These are phyloP conservation scores for Bathynomus jamesi DNA, from an alignment of 1,140 invertebrate genomes.

Conservation along the genomic window DNA sequence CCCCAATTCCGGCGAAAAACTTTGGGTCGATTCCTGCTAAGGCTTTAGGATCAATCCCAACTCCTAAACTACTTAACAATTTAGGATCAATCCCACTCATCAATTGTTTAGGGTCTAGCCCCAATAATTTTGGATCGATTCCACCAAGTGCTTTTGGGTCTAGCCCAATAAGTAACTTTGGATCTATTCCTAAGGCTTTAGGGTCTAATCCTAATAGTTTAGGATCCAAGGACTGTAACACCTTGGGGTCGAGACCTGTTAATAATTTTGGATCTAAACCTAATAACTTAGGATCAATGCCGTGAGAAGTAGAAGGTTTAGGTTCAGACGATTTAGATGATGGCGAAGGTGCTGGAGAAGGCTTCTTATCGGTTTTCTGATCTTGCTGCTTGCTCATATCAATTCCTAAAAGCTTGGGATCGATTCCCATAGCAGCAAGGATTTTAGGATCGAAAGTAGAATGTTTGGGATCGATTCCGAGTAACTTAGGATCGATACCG, in stretches of 20 bases:
- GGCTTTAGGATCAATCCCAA: slow-evolving; percentile 16
- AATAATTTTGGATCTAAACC: slow-evolving; percentile 34
- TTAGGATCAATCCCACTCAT: slow-evolving; percentile 35
- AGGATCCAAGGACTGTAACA: slow-evolving; percentile 33
- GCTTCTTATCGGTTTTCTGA: slow-evolving; percentile 14
- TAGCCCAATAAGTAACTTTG: slow-evolving; percentile 26
- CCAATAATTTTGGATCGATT: slow-evolving; percentile 34
- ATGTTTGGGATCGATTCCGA: slow-evolving; percentile 37
- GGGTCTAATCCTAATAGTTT: slow-evolving; percentile 37
- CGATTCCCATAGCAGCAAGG: slow-evolving; percentile 30
- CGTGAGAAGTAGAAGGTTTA: slow-evolving; percentile 29
- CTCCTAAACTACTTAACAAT: slow-evolving; percentile 24
- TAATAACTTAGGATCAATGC: slow-evolving; percentile 36
- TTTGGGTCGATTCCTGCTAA: slow-evolving; percentile 34
- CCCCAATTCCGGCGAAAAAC: slow-evolving; percentile 29
- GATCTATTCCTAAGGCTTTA: slow-evolving; percentile 32
- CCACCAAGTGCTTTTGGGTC: slow-evolving; percentile 35
- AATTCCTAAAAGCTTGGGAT: slow-evolving; percentile 25
- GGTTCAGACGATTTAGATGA: slow-evolving; percentile 23
- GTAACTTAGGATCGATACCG: slow-evolving; percentile 38
- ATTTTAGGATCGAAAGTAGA: slow-evolving; percentile 30
- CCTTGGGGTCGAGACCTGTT: slow-evolving; percentile 35
- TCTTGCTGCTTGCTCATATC: slow-evolving; percentile 13
- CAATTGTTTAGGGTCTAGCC: slow-evolving; percentile 23
- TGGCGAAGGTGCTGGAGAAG: slow-evolving; percentile 15